Base-by-base conservation (phyloP, 2,113 vertebrate species). In the Eidolon helvum region DNA sequence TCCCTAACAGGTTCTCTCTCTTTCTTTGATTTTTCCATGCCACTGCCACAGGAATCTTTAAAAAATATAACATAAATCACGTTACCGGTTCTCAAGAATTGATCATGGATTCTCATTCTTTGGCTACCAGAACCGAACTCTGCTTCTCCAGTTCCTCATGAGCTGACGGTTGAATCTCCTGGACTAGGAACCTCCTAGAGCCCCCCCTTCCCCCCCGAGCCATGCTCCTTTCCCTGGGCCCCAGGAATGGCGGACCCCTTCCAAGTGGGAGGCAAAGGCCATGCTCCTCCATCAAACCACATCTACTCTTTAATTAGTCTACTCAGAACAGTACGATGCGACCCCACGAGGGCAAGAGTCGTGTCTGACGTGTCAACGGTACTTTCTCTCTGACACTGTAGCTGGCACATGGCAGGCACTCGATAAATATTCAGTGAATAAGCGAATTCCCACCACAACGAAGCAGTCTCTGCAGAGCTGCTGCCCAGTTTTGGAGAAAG, bases 351-450 rank as follows among this genome's bases (percentile, higher is more conserved):
- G 79, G 69, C 63, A 74, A 77, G 57, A 79, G 48, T 68, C 24
- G 55, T 40, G 14, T 75, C 35, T 72, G 53, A 45, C 74, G 28
- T 22, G 48, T 26, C 26, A 35, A 16, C n/a, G 93, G 16, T 35
- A 35, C 57, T 92, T 93, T 95, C 94, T 74, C 86, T 16, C 75
- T 43, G 92, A 86, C 18, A 80, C 15, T 22, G 53, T 85, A 45
- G 30, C 55, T 78, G 66, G 35, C 12, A 82, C 65, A 71, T 87
- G 75, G 65, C 35, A 87, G 38, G 30, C 40, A n/a, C 24, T 85
- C 40, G 77, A 43, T 33, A 75, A 83, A 50, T 57, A 90, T 22
- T 87, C 77, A 61, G n/a, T 71, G 43, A 55, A 48, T 78, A 95
- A 82, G 55, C 86, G 40, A 85, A 90, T 75, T 93, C 68, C 50